A percentile compares a stretch with the other conserved stretches of the same genome.
These are phyloP conservation scores for Caenorhabditis imperialis DNA, from an alignment of 2,888 invertebrate genomes.

Conservation along the genomic window DNA sequence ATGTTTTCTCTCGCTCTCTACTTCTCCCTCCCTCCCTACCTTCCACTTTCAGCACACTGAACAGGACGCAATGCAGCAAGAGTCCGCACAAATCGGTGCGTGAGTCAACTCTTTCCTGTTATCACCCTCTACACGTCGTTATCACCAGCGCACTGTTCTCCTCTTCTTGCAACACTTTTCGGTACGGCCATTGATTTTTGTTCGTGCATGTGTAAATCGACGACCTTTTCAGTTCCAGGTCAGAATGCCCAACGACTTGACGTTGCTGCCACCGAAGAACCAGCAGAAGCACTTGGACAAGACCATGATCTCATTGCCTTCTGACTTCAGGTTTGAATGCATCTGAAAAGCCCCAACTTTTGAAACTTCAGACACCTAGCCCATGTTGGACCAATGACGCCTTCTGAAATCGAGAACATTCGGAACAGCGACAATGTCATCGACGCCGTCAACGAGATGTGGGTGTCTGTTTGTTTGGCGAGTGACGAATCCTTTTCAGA, in stretches of 20 bases:
- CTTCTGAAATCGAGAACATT: constrained; percentile 29
- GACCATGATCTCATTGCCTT: constrained; percentile 40
- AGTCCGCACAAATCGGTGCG: constrained; percentile 22
- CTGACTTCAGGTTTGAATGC: constrained; percentile 29
- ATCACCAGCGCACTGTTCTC: constrained; percentile 22
- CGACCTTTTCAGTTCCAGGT: too few relatives aligned
- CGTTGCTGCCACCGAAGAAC: constrained; percentile 41
- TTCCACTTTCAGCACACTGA: too few relatives aligned
- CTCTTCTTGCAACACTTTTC: constrained; percentile 38
- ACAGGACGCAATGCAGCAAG: constrained; percentile 7
- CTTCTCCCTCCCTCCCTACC: not conserved
- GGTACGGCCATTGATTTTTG: constrained; percentile 35
- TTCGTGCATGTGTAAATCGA: too few relatives aligned
- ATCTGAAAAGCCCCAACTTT: not conserved
- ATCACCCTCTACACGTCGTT: constrained; percentile 35
- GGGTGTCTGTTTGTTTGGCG: not conserved
- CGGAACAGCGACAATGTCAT: constrained; percentile 33
- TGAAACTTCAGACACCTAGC: constrained; percentile 43
- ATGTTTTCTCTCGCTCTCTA: constrained; percentile 22
- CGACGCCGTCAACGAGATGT: constrained; percentile 33
- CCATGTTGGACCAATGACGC: constrained; percentile 26
- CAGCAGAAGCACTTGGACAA: constrained; percentile 43
- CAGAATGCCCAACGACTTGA: constrained; percentile 42
- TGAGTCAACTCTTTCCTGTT: constrained; percentile 10
- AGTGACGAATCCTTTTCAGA: constrained; percentile 28